phyloP scores from a whole-genome alignment of 1,140 invertebrate genomes.

The Bradynema listronoti region DNA sequence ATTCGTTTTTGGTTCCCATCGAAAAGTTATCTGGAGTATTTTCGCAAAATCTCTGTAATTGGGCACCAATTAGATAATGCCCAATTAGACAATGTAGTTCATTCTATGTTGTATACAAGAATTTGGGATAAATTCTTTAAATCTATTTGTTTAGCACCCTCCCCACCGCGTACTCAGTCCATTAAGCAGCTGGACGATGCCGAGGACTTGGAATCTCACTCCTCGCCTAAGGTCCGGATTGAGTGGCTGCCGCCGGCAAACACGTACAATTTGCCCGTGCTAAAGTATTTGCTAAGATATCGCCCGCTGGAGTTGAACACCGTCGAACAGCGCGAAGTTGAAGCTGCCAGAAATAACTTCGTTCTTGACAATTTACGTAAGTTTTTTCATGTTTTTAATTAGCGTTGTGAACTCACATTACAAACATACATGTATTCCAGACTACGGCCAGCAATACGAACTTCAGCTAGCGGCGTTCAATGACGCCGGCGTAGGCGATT shows the following conservation, averaged over 20 bases:
- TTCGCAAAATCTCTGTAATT: too few species aligned
- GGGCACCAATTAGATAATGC: too few species aligned
- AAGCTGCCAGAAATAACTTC: slow-evolving; percentile 28
- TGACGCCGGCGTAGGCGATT: slow-evolving; percentile 41
- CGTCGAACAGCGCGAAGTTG: slow-evolving; percentile 34
- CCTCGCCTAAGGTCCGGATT: slow-evolving; percentile 41
- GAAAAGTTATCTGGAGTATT: too few species aligned
- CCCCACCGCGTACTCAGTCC: slow-evolving; percentile 47
- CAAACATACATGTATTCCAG: slow-evolving; percentile 35
- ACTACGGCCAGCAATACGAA: slow-evolving; percentile 52
- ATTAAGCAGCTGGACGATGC: slow-evolving; percentile 43
- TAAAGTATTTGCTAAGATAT: slow-evolving; percentile 47
- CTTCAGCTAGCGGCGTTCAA: slow-evolving; percentile 42
- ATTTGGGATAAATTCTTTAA: too few species aligned
- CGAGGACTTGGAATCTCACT: slow-evolving; percentile 43
- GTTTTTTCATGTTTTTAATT: slow-evolving; percentile 15
- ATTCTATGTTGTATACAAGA: neutral
- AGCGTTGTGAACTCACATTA: slow-evolving; percentile 2
- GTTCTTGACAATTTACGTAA: slow-evolving; percentile 47
- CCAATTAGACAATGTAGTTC: too few species aligned
- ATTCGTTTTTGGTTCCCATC: too few species aligned
- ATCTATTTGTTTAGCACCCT: slow-evolving; percentile 41
- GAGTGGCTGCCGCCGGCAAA: slow-evolving; percentile 48
- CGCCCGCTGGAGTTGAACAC: slow-evolving; percentile 29
- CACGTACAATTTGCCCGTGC: slow-evolving; percentile 34